These are phyloP conservation scores for Cacatua alba DNA, from an alignment of 2,113 vertebrate species.

Conservation along the genomic window DNA sequence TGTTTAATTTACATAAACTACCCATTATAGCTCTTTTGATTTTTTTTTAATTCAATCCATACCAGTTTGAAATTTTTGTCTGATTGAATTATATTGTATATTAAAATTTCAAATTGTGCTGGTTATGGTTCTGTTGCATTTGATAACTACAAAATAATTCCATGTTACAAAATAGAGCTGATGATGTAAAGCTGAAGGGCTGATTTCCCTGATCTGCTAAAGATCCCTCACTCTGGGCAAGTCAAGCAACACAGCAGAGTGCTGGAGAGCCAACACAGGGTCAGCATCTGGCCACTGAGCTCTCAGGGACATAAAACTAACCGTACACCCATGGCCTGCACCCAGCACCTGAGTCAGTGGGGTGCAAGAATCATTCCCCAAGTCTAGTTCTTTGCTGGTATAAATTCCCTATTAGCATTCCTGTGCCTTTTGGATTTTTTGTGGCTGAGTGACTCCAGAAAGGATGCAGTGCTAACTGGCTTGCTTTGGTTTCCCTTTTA, in stretches of 20 bases:
- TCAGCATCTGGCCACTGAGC: neutral
- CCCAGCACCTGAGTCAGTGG: neutral
- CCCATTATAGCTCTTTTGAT: slow-evolving; percentile 33
- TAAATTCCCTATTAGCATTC: neutral
- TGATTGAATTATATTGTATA: slow-evolving; percentile 51
- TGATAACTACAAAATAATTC: slow-evolving; percentile 26
- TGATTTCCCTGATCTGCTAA: neutral
- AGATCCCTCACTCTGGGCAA: neutral
- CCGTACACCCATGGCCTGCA: neutral
- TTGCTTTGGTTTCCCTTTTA: neutral
- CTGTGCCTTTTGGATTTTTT: neutral
- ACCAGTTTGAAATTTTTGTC: slow-evolving; percentile 2
- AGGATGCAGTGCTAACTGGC: neutral
- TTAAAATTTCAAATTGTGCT: slow-evolving; percentile 35
- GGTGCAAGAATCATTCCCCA: neutral
- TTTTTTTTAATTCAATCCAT: slow-evolving; percentile 52
- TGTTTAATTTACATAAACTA: slow-evolving; percentile 57
- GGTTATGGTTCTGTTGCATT: slow-evolving; percentile 32
- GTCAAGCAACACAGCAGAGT: neutral
- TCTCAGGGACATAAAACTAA: neutral
- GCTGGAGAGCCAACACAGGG: neutral
- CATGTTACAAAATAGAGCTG: neutral
- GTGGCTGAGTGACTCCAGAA: neutral
- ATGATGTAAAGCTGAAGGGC: neutral
- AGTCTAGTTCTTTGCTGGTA: neutral